These are phyloP conservation scores for Octodonta nipae DNA, from an alignment of 2,888 invertebrate species.

Conservation along the genomic window DNA sequence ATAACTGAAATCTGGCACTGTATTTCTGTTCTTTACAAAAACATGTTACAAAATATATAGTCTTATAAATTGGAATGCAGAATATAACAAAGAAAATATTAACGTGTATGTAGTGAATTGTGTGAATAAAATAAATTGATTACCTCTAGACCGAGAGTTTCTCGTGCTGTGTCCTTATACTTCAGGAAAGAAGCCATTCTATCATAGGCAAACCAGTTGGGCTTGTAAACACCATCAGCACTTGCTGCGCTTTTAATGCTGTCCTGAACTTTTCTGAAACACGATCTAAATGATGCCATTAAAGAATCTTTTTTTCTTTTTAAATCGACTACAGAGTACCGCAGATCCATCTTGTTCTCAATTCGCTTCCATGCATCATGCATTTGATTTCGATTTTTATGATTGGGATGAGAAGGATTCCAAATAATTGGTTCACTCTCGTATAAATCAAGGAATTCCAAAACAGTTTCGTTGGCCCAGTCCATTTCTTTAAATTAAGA, in stretches of 20 bases:
- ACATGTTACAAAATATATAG: too few species aligned
- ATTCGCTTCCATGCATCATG: slow-evolving; percentile 7
- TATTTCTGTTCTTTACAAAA: too few species aligned
- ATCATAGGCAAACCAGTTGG: background rate
- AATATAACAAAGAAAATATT: too few species aligned
- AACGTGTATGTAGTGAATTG: too few species aligned
- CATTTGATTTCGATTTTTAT: slow-evolving; percentile 5
- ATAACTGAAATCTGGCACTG: too few species aligned
- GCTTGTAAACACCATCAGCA: background rate
- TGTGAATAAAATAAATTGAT: too few species aligned
- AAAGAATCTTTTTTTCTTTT: slow-evolving; percentile 5
- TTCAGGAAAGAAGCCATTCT: background rate
- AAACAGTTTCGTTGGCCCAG: slow-evolving; percentile 2
- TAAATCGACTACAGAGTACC: slow-evolving; percentile 3
- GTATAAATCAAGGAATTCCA: slow-evolving; percentile 10
- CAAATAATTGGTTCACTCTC: slow-evolving; percentile 6
- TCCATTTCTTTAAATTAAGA: too few species aligned
- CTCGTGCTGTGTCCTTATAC: too few species aligned
- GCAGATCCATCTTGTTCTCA: slow-evolving; percentile 1
- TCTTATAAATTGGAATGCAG: too few species aligned
- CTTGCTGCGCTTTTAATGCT: background rate
- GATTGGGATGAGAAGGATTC: slow-evolving; percentile 2
- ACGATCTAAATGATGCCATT: slow-evolving; percentile 5
- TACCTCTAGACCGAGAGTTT: too few species aligned
- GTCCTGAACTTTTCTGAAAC: slow-evolving; percentile 2